Conservation (phyloP, 2,888 invertebrate genomes). For the Hetaerina titia region DNA sequence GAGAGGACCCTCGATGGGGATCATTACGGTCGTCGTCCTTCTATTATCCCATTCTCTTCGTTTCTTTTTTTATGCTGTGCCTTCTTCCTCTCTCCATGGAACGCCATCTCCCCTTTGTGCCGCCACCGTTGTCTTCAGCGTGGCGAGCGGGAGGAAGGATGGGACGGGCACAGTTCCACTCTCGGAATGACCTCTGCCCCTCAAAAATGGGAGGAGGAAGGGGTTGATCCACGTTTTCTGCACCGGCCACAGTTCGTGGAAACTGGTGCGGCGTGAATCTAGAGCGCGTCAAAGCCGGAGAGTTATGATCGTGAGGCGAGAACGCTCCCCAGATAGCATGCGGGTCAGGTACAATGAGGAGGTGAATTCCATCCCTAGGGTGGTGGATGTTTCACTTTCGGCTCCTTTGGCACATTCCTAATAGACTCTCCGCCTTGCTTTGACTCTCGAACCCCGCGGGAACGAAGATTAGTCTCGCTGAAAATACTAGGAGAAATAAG, state of each 20-base stretch:
- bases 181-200: too few species aligned
- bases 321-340: too few species aligned
- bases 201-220: not conserved
- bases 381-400: too few species aligned
- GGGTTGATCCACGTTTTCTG: not conserved
- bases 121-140: not conserved
- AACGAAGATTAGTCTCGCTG: not conserved
- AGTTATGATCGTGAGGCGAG: not conserved
- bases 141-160: not conserved
- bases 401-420: too few species aligned
- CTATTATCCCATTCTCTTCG: slow-evolving; percentile 36
- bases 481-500: not conserved
- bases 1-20: slow-evolving; percentile 36
- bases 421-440: not conserved
- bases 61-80: not conserved
- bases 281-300: not conserved
- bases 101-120: not conserved
- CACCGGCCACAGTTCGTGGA: not conserved
- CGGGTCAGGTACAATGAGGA: too few species aligned
- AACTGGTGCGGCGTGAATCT: not conserved
- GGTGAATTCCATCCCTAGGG: too few species aligned
- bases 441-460: not conserved
- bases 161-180: not conserved
- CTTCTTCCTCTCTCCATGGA: not conserved
- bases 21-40: slow-evolving; percentile 19